phyloP scores from a whole-genome alignment of 2,888 invertebrate genomes.

The Coecobrya sp. region DNA sequence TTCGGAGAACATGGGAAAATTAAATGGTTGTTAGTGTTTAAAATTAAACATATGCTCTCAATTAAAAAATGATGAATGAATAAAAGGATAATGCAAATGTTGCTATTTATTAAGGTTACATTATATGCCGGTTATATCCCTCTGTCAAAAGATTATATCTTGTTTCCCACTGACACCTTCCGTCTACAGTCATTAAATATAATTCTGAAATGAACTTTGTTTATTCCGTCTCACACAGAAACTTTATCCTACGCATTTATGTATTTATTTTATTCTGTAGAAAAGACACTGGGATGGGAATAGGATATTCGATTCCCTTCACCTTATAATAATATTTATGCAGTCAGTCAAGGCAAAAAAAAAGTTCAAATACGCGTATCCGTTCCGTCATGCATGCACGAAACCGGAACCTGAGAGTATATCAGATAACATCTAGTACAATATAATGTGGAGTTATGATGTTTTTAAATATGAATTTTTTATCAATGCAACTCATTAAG shows the following conservation, averaged over 20 bases:
- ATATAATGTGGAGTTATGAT: slow-evolving; percentile 57
- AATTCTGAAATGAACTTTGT: slow-evolving; percentile 59
- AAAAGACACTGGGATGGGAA: slow-evolving; percentile 16
- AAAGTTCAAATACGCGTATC: slow-evolving; percentile 48
- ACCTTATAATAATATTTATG: background rate
- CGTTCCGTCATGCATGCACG: slow-evolving; percentile 77
- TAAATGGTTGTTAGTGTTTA: background rate
- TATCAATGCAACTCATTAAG: slow-evolving; percentile 18
- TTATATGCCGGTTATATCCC: slow-evolving; percentile 32
- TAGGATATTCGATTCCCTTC: slow-evolving; percentile 1
- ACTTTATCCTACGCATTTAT: background rate
- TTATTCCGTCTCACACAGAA: slow-evolving; percentile 68
- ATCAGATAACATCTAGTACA: slow-evolving; percentile 70
- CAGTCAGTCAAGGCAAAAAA: slow-evolving; percentile 2
- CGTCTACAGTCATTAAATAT: slow-evolving; percentile 57
- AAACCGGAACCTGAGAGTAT: slow-evolving; percentile 75
- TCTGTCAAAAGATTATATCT: slow-evolving; percentile 79
- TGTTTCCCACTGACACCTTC: slow-evolving; percentile 81
- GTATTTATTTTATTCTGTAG: slow-evolving; percentile 26
- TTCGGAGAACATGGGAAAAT: background rate
- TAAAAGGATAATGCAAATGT: background rate
- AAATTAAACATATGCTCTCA: slow-evolving; percentile 79
- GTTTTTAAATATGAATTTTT: slow-evolving; percentile 46
- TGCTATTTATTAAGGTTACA: background rate
- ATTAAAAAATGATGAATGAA: slow-evolving; percentile 71